phyloP scores from a whole-genome alignment of 1,140 invertebrate species.

The Liolophura sinensis region DNA sequence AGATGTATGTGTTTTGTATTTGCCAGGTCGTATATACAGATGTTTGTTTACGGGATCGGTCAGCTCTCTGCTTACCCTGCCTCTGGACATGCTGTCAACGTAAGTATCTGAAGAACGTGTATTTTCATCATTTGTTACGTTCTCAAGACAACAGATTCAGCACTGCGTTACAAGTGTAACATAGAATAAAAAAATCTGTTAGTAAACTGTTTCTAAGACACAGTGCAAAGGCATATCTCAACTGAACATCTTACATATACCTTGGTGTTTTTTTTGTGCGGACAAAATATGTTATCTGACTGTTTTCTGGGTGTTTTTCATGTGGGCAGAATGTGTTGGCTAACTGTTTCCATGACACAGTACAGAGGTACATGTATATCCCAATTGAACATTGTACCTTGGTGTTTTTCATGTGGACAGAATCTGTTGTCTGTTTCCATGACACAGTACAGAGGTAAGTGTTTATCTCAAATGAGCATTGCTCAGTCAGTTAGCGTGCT shows the following conservation, averaged over 20 bases:
- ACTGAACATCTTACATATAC: no score
- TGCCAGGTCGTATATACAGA: constrained; percentile 79
- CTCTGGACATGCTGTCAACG: constrained; percentile 89
- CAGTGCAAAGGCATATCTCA: constrained; percentile 7
- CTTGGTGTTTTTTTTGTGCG: no score
- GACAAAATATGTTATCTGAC: not conserved
- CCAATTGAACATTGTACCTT: no score
- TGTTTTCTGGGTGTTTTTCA: no score
- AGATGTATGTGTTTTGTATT: constrained; percentile 13
- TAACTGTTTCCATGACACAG: not conserved
- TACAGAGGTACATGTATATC: no score
- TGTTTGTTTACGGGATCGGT: constrained; percentile 89
- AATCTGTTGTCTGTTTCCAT: no score
- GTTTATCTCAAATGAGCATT: no score
- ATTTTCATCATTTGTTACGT: not conserved
- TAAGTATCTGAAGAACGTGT: constrained; percentile 47
- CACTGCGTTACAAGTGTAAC: no score
- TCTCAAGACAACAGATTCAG: no score
- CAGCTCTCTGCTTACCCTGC: constrained; percentile 75
- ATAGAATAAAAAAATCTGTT: not conserved
- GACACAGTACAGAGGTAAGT: no score
- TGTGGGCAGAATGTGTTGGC: not conserved
- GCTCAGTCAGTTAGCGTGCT: no score
- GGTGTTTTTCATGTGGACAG: no score
- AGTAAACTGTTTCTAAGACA: not conserved